Conservation (phyloP, 2,888 invertebrate species). For the Mayetiola destructor region DNA sequence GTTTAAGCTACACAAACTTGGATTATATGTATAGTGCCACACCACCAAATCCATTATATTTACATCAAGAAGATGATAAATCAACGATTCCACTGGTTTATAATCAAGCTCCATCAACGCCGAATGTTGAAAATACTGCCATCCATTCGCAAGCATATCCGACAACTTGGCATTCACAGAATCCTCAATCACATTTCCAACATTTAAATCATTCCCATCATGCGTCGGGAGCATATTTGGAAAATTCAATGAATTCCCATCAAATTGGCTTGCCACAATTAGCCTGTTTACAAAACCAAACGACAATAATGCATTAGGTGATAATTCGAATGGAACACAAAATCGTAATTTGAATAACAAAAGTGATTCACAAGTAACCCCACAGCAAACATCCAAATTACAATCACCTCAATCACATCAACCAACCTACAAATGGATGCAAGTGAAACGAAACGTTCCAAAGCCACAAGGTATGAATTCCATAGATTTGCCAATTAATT, state of each 20-base stretch:
- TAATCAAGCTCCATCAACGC: constrained; percentile 24
- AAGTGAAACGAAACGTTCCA: constrained; percentile 90
- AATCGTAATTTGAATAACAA: neutral
- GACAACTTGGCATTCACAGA: constrained; percentile 23
- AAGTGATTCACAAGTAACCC: constrained; percentile 22
- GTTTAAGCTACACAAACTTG: constrained; percentile 77
- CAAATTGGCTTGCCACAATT: constrained; percentile 18
- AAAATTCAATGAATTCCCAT: constrained; percentile 19
- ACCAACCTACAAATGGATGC: constrained; percentile 98
- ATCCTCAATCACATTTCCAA: constrained; percentile 29
- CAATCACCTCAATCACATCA: constrained; percentile 43
- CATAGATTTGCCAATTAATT: neutral
- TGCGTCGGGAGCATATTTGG: constrained; percentile 17
- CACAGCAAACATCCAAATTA: constrained; percentile 28
- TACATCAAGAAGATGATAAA: constrained; percentile 33
- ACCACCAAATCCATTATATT: constrained; percentile 29
- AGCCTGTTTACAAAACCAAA: constrained; percentile 18
- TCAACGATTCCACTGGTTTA: constrained; percentile 45
- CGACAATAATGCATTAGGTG: constrained; percentile 20
- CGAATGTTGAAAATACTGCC: constrained; percentile 18
- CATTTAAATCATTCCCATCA: constrained; percentile 24
- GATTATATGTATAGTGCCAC: constrained; percentile 53
- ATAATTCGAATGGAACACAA: constrained; percentile 19
- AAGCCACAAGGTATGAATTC: constrained; percentile 69
- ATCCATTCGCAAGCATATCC: constrained; percentile 21